Conservation (phyloP, 2,113 vertebrate genomes). For the Amphilophus citrinellus region DNA sequence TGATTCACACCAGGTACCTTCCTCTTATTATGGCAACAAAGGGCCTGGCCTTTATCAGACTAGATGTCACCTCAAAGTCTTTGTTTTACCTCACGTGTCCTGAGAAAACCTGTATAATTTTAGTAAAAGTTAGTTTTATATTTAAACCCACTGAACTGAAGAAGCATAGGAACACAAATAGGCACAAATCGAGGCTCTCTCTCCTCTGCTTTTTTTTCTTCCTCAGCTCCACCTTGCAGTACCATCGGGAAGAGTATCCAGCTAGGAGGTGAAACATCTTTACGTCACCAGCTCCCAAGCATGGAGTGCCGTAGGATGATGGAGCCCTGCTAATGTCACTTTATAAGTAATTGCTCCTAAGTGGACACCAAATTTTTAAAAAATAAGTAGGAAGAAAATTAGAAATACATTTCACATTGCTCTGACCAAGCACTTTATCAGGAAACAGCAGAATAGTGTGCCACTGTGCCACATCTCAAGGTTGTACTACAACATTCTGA, state of each 20-base stretch:
- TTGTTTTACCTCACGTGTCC: background rate
- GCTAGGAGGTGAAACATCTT: background rate
- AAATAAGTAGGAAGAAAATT: background rate
- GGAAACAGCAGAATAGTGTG: background rate
- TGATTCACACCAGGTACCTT: constrained; percentile 20
- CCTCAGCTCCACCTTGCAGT: background rate
- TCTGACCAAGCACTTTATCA: background rate
- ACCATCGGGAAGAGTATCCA: background rate
- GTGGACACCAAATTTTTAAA: background rate
- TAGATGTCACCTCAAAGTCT: background rate
- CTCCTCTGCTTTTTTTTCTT: background rate
- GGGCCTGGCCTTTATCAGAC: background rate
- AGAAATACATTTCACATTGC: background rate
- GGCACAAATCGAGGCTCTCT: background rate
- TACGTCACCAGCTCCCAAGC: background rate
- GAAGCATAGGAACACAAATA: background rate
- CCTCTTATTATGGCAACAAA: constrained; percentile 44
- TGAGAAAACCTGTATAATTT: background rate
- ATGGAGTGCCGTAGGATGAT: background rate
- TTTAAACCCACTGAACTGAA: background rate
- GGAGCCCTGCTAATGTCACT: no score
- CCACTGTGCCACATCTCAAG: background rate
- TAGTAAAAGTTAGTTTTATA: background rate
- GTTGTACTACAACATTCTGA: background rate
- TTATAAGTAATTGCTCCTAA: background rate